Percentiles rank a stretch among this genome's conserved stretches.
Evolutionary conservation across 2,797 vertebrate genomes (phyloP).

Genomic region (Amniataba percoides): DNA sequence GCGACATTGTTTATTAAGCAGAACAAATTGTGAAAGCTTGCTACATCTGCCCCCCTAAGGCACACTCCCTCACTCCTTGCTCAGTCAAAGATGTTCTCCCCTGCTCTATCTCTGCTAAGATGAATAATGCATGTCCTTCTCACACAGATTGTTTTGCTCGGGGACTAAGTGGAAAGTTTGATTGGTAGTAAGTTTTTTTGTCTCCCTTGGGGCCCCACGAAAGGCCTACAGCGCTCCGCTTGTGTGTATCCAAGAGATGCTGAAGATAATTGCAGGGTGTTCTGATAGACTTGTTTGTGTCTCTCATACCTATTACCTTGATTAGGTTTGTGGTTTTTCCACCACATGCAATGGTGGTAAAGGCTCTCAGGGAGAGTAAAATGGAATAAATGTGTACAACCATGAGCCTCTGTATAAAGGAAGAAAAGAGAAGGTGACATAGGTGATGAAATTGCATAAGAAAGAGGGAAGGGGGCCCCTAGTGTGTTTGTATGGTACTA

Average conservation of each 20-base stretch:
- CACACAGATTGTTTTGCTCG: conserved; percentile 75
- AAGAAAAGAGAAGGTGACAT: conserved; percentile 49
- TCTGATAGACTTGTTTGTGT: conserved; percentile 60
- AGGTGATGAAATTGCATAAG: conserved; percentile 54
- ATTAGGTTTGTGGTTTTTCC: conserved; percentile 62
- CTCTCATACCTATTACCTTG: conserved; percentile 60
- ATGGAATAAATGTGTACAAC: conserved; percentile 44
- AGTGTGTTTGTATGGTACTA: conserved; percentile 53
- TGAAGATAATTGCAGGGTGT: conserved; percentile 66
- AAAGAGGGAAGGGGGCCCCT: conserved; percentile 39
- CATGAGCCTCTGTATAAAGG: background rate
- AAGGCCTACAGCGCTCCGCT: conserved; percentile 46
- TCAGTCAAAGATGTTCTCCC: conserved; percentile 56
- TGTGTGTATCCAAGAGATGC: conserved; percentile 72
- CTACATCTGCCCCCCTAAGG: conserved; percentile 66
- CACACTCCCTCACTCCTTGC: conserved; percentile 43
- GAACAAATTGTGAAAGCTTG: conserved; percentile 77
- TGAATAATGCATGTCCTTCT: conserved; percentile 79
- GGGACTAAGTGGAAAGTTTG: conserved; percentile 78
- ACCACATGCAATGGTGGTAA: conserved; percentile 47
- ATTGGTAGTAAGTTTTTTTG: conserved; percentile 72
- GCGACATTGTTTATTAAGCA: conserved; percentile 76
- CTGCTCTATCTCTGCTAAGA: conserved; percentile 52
- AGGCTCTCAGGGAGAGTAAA: conserved; percentile 34
- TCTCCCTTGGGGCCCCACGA: conserved; percentile 53